Evolutionary conservation across 2,888 invertebrate genomes (phyloP).

Genomic region (Xestobium rufovillosum): DNA sequence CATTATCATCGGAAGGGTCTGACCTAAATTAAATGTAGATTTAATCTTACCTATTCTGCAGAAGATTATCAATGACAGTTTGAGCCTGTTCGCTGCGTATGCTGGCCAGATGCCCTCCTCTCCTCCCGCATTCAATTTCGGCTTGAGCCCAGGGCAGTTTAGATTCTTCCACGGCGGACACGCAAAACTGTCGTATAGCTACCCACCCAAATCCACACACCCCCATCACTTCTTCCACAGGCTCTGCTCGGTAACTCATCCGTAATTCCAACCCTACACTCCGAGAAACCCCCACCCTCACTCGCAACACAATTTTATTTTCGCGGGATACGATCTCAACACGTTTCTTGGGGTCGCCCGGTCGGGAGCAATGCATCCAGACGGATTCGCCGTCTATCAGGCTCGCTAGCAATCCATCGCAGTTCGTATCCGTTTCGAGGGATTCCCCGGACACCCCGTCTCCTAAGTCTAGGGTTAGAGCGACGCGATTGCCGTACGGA

Average conservation of each 20-base stretch:
- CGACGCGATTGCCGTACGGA: constrained; percentile 63
- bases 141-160: constrained; percentile 59
- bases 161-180: constrained; percentile 52
- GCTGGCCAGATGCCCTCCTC: constrained; percentile 63
- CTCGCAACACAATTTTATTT: constrained; percentile 48
- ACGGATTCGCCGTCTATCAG: constrained; percentile 51
- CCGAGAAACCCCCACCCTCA: constrained; percentile 30
- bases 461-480: constrained; percentile 54
- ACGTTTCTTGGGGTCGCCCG: constrained; percentile 50
- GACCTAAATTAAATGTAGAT: too few relatives aligned
- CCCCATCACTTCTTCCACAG: constrained; percentile 53
- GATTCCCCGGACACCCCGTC: constrained; percentile 34
- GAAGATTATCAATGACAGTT: constrained; percentile 53
- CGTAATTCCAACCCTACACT: constrained; percentile 40
- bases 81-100: constrained; percentile 58
- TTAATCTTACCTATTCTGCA: constrained; percentile 59
- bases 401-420: constrained; percentile 51
- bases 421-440: constrained; percentile 28
- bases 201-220: constrained; percentile 68
- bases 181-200: constrained; percentile 57
- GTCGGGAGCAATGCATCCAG: constrained; percentile 55
- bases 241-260: constrained; percentile 57
- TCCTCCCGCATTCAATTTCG: constrained; percentile 55
- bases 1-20: too few relatives aligned
- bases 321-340: constrained; percentile 54